These are phyloP conservation scores for Microcebus griseorufus DNA, from an alignment of 2,113 vertebrate genomes.

Conservation along the genomic window DNA sequence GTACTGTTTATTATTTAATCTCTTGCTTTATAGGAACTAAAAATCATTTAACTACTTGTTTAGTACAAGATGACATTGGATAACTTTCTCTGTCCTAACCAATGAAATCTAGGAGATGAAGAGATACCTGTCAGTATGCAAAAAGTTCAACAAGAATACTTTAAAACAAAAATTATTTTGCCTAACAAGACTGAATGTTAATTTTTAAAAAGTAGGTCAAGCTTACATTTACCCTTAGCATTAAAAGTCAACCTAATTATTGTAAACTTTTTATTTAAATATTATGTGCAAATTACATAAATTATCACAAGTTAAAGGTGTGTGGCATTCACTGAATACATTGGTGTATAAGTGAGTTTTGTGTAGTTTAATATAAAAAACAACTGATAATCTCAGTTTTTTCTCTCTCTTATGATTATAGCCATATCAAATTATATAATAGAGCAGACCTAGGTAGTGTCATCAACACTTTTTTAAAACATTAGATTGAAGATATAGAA, in stretches of 20 bases:
- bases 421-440: not conserved
- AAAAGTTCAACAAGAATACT: not conserved
- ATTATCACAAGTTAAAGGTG: slow-evolving; percentile 26
- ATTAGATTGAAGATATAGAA: not conserved
- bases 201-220: slow-evolving; percentile 1
- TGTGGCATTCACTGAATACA: not conserved
- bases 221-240: slow-evolving; percentile 25
- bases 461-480: not conserved
- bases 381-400: not conserved
- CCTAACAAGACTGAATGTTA: slow-evolving; percentile 27
- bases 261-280: slow-evolving; percentile 26
- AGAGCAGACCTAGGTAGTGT: not conserved
- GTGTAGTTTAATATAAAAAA: not conserved
- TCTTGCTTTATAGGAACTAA: not conserved
- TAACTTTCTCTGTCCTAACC: slow-evolving; percentile 22
- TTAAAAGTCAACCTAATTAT: slow-evolving; percentile 43
- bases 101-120: not conserved
- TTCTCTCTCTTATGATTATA: not conserved
- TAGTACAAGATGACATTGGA: not conserved
- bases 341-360: slow-evolving; percentile 10
- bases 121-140: not conserved
- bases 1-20: not conserved
- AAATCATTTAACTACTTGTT: slow-evolving; percentile 39
- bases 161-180: slow-evolving; percentile 42
- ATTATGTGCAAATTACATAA: not conserved